Evolutionary conservation across 1,140 invertebrate genomes (phyloP).

Genomic region (Zaprionus camerounensis): DNA sequence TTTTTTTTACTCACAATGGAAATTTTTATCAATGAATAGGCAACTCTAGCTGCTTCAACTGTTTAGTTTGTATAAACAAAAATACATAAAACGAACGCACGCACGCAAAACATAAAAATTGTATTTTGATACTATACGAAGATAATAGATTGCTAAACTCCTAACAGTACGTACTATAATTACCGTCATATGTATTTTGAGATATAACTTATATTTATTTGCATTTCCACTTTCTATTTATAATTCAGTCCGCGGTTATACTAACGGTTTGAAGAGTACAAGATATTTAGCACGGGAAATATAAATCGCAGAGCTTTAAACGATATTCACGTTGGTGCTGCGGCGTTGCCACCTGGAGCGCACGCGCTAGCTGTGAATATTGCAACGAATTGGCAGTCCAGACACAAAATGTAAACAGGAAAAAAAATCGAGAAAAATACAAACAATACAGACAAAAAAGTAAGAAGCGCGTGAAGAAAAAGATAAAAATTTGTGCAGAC

Average conservation of each 20-base stretch:
- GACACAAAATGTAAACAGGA: slow-evolving; percentile 74
- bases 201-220: neutral
- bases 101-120: slow-evolving; percentile 14
- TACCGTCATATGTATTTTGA: neutral
- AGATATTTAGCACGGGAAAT: neutral
- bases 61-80: slow-evolving; percentile 20
- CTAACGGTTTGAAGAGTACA: neutral
- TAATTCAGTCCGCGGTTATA: neutral
- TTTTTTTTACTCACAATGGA: neutral
- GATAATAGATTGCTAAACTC: slow-evolving; percentile 4
- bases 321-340: slow-evolving; percentile 17
- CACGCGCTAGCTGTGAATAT: slow-evolving; percentile 20
- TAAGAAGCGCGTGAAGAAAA: slow-evolving; percentile 65
- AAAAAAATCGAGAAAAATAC: slow-evolving; percentile 78
- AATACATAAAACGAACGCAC: slow-evolving; percentile 17
- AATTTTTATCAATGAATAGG: slow-evolving; percentile 1
- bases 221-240: neutral
- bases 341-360: slow-evolving; percentile 39
- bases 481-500: slow-evolving; percentile 46
- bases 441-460: slow-evolving; percentile 80
- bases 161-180: slow-evolving; percentile 2
- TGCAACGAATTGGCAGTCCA: slow-evolving; percentile 28
- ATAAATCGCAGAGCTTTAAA: slow-evolving; percentile 3
- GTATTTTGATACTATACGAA: slow-evolving; percentile 12
- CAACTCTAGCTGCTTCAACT: slow-evolving; percentile 7